Percentiles rank a stretch among this genome's conserved stretches.
phyloP scores from a whole-genome alignment of 2,113 vertebrate genomes.

The Aegotheles bennettii region DNA sequence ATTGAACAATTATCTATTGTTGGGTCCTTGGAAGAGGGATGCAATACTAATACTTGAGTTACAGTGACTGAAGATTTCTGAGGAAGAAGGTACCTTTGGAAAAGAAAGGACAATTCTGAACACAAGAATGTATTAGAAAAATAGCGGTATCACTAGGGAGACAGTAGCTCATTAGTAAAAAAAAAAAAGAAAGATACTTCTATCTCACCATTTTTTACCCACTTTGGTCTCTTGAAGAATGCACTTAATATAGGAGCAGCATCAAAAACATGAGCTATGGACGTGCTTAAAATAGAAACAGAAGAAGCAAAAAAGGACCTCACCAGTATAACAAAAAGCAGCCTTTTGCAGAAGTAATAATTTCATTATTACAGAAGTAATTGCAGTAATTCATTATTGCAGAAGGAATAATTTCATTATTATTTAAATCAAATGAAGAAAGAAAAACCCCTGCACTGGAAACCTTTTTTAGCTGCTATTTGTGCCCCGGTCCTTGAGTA shows the following conservation, averaged over 20 bases:
- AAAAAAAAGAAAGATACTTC: not conserved
- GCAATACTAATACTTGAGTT: not conserved
- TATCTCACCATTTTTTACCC: not conserved
- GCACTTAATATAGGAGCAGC: not conserved
- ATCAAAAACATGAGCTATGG: not conserved
- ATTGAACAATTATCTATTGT: not conserved
- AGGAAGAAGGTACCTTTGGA: not conserved
- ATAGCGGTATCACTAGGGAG: not conserved
- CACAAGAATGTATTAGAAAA: not conserved
- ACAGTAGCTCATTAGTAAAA: not conserved
- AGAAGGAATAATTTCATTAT: not conserved
- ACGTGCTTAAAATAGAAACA: not conserved
- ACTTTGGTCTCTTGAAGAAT: not conserved
- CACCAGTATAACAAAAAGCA: not conserved
- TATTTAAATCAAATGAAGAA: not conserved
- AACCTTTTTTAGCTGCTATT: not conserved
- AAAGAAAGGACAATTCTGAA: not conserved
- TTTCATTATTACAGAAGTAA: not conserved
- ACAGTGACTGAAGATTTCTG: not conserved
- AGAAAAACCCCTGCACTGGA: rapidly evolving
- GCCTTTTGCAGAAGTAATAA: not conserved
- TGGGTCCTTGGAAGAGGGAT: not conserved
- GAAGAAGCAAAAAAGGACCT: not conserved
- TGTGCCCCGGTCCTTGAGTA: not conserved
- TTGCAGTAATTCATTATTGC: too few species aligned